Evolutionary conservation across 2,888 invertebrate genomes (phyloP).

Genomic region (Eubasilissa splendida): DNA sequence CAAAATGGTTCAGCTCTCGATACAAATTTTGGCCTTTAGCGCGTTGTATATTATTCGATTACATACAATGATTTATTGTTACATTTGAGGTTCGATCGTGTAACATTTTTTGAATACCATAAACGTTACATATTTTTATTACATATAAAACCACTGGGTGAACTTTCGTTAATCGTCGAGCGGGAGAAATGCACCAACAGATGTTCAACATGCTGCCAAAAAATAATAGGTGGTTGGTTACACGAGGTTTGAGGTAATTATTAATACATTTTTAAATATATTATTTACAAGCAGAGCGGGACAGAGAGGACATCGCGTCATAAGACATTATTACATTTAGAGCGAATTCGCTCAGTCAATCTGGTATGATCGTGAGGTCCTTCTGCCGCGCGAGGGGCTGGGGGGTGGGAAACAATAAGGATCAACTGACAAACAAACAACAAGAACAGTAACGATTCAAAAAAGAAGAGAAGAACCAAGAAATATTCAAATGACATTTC

Average conservation of each 20-base stretch:
- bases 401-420: conserved; percentile 13
- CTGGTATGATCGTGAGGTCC: not conserved
- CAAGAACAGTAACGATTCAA: conserved; percentile 52
- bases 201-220: not conserved
- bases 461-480: conserved; percentile 47
- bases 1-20: no score
- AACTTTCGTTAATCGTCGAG: no score
- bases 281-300: conserved; percentile 20
- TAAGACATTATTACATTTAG: not conserved
- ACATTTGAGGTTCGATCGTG: no score
- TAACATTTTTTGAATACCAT: no score
- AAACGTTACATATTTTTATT: no score
- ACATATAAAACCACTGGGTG: no score
- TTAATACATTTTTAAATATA: conserved; percentile 8
- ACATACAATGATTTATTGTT: no score
- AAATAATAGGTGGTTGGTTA: not conserved
- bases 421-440: conserved; percentile 49
- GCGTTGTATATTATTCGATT: no score
- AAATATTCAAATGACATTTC: conserved; percentile 39
- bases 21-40: no score
- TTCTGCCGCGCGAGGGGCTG: not conserved
- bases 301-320: conserved; percentile 2
- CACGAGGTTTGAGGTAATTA: not conserved
- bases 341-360: not conserved
- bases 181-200: no score